These are phyloP conservation scores for Corbicula japonica DNA, from an alignment of 2,888 invertebrate species.

Conservation along the genomic window DNA sequence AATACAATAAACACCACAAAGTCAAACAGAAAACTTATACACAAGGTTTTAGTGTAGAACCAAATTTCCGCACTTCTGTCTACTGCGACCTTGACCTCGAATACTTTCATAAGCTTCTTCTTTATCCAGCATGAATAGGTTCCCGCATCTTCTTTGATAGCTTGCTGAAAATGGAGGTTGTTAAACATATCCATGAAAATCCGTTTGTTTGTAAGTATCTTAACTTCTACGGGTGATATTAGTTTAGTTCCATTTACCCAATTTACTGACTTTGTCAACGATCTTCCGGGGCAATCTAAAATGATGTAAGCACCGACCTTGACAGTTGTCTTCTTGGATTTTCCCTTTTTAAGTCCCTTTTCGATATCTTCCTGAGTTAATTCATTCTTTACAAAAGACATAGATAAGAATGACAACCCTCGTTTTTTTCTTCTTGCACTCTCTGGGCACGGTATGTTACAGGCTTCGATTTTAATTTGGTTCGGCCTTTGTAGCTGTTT, in stretches of 20 bases:
- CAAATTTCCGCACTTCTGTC: conserved; percentile 18
- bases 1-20: conserved; percentile 57
- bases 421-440: conserved; percentile 24
- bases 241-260: conserved; percentile 55
- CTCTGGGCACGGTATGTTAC: conserved; percentile 29
- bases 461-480: conserved; percentile 45
- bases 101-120: conserved; percentile 44
- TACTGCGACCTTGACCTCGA: conserved; percentile 28
- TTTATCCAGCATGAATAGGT: conserved; percentile 60
- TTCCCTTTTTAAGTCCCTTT: neutral
- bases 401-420: neutral
- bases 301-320: conserved; percentile 45
- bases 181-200: conserved; percentile 55
- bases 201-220: conserved; percentile 38
- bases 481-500: conserved; percentile 41
- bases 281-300: conserved; percentile 48
- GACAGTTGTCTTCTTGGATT: conserved; percentile 28
- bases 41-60: conserved; percentile 30
- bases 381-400: conserved; percentile 6
- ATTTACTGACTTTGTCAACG: conserved; percentile 28
- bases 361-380: neutral
- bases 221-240: conserved; percentile 14
- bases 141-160: conserved; percentile 23
- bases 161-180: conserved; percentile 47
- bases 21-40: conserved; percentile 47